Evolutionary conservation across 2,888 invertebrate genomes (phyloP).

Genomic region (Heliconius erato): DNA sequence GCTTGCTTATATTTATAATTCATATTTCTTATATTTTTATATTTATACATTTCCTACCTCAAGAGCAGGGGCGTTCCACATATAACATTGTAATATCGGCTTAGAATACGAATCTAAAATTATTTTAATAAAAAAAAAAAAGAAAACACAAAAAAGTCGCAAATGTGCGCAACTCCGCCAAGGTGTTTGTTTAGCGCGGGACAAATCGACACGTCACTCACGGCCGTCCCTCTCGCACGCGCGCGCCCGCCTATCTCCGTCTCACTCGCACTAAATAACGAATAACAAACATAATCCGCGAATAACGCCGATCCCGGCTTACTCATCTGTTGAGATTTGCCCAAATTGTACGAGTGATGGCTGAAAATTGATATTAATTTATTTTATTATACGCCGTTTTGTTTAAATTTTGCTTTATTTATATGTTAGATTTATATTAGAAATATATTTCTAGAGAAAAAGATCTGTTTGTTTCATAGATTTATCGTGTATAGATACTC

Average conservation of each 20-base stretch:
- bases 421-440: not conserved
- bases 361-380: constrained; percentile 49
- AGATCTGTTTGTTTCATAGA: not conserved
- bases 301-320: constrained; percentile 58
- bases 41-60: too few species aligned
- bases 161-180: constrained; percentile 47
- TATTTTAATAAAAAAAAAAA: not conserved
- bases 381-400: constrained; percentile 20
- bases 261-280: constrained; percentile 63
- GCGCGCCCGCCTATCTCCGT: constrained; percentile 46
- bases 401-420: constrained; percentile 26
- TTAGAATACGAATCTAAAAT: too few species aligned
- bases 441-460: not conserved
- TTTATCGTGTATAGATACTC: too few species aligned
- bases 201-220: constrained; percentile 70
- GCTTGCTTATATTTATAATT: too few species aligned
- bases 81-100: too few species aligned
- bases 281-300: constrained; percentile 66
- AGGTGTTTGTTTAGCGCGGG: constrained; percentile 67
- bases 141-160: constrained; percentile 32
- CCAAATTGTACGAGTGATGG: constrained; percentile 44
- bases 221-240: constrained; percentile 55
- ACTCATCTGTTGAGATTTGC: constrained; percentile 51
- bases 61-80: too few species aligned
- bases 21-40: too few species aligned